Evolutionary conservation across 2,113 vertebrate species (phyloP), one percentile per base, ranked within the genome.

Genomic region (Mixornis gularis): DNA sequence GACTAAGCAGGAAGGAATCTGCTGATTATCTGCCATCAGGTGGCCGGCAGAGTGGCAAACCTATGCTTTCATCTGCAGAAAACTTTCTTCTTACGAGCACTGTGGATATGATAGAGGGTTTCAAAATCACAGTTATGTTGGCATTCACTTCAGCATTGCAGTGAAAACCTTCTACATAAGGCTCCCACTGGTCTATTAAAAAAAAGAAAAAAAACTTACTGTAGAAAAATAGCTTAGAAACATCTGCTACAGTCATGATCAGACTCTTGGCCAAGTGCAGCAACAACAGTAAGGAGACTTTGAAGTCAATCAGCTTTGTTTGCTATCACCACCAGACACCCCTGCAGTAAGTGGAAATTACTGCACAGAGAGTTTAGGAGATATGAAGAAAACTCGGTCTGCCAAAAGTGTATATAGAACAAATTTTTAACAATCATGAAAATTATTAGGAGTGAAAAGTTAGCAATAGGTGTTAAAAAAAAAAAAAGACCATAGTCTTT

Each of bases 261-360:
- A 85, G 44, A 95, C 46, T 85, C 71, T 94, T 88, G 92, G 94
- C 89, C 93, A 96, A 87, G 71, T 78, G 87, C 94, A 70, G 49
- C 62, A 97, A 94, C 64, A 97, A 94, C 85, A 96, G 73, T 56
- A 80, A 96, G 56, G 56, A 95, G 93, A 80, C 93, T 96, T 96
- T 97, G 95, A 97, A 97, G 94, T 97, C 93, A 95, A 85, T 94
- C 92, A 90, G 40, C 78, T 96, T 82, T 87, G 83, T 96, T 82
- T 87, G 83, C 79, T 95, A 95, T 96, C 94, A 95, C 86, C 80
- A 94, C 90, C 66, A 95, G 89, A 94, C 90, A 96, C 34, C 66
- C 76, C 78, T 85, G 90, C 62, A 94, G 91, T 92, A 91, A 95
- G 52, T 94, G 78, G 81, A 96, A 96, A 95, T 94, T 85, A 79